phyloP scores from a whole-genome alignment of 2,113 vertebrate genomes.

The Centrocercus urophasianus region DNA sequence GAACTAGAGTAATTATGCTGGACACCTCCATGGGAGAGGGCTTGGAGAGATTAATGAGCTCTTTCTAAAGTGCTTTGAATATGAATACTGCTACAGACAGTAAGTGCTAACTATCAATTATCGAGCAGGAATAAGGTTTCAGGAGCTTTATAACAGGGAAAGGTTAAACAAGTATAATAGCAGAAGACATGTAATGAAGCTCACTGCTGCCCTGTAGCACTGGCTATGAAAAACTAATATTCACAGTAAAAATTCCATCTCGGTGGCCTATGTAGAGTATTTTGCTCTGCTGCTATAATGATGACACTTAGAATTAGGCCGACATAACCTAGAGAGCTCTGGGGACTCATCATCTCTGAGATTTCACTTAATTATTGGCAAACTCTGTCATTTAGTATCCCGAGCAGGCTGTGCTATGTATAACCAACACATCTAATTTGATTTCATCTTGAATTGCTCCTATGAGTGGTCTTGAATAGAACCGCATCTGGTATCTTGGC shows the following conservation, averaged over 20 bases:
- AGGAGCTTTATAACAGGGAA: slow-evolving; percentile 55
- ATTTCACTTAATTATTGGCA: slow-evolving; percentile 78
- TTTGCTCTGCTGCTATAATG: slow-evolving; percentile 67
- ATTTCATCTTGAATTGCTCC: slow-evolving; percentile 77
- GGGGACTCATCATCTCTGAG: slow-evolving; percentile 74
- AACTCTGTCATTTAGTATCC: slow-evolving; percentile 76
- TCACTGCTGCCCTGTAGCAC: slow-evolving; percentile 30
- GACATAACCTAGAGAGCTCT: slow-evolving; percentile 73
- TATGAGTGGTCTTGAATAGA: slow-evolving; percentile 76
- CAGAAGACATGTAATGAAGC: slow-evolving; percentile 43
- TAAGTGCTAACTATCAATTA: slow-evolving; percentile 60
- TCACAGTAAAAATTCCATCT: slow-evolving; percentile 58
- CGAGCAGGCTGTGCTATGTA: slow-evolving; percentile 65
- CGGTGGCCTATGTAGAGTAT: slow-evolving; percentile 61
- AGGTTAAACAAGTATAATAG: slow-evolving; percentile 53
- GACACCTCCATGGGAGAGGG: neutral
- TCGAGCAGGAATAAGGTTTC: slow-evolving; percentile 55
- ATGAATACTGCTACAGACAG: slow-evolving; percentile 13
- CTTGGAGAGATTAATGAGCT: slow-evolving; percentile 16
- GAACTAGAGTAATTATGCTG: neutral
- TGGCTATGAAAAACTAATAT: slow-evolving; percentile 41
- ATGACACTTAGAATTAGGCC: slow-evolving; percentile 75
- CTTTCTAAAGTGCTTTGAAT: slow-evolving; percentile 45
- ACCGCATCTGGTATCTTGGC: slow-evolving; percentile 75
- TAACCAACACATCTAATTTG: slow-evolving; percentile 77